phyloP scores from a whole-genome alignment of 64 coral and sea anemone species.

The Actinia equina region DNA sequence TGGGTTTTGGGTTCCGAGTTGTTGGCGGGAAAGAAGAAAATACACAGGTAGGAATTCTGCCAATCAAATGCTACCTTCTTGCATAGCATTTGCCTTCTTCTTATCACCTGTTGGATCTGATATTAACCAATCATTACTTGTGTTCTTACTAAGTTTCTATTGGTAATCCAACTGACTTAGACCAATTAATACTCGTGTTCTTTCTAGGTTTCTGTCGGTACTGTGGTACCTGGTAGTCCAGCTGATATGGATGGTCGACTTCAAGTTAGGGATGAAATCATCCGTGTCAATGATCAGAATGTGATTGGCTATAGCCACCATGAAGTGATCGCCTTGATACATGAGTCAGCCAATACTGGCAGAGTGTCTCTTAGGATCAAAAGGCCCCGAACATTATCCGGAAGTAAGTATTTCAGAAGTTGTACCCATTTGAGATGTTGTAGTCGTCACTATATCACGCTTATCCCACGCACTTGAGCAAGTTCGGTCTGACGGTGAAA shows the following conservation, averaged over 20 bases:
- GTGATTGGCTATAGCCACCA: slow-evolving; percentile 76
- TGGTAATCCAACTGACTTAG: neutral
- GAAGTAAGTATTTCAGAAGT: slow-evolving; percentile 61
- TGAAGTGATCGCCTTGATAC: slow-evolving; percentile 88
- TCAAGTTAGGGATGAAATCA: slow-evolving; percentile 72
- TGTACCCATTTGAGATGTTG: neutral
- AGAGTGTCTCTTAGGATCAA: slow-evolving; percentile 66
- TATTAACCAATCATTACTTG: neutral
- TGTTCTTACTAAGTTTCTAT: neutral
- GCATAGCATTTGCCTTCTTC: no score
- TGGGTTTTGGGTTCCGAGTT: slow-evolving; percentile 94
- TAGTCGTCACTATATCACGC: no score
- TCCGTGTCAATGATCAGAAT: slow-evolving; percentile 74
- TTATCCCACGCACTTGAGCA: no score
- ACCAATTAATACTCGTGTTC: neutral
- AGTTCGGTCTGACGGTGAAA: no score
- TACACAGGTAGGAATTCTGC: slow-evolving; percentile 57
- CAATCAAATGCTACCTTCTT: neutral
- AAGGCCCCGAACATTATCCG: slow-evolving; percentile 49
- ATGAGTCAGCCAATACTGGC: slow-evolving; percentile 55
- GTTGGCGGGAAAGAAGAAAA: slow-evolving; percentile 91
- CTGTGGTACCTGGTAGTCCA: slow-evolving; percentile 77
- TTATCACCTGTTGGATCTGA: no score
- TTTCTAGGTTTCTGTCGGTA: slow-evolving; percentile 78
- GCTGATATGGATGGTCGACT: slow-evolving; percentile 68